These are phyloP conservation scores for Canis aureus DNA, from an alignment of 2,113 vertebrate species.

Conservation along the genomic window DNA sequence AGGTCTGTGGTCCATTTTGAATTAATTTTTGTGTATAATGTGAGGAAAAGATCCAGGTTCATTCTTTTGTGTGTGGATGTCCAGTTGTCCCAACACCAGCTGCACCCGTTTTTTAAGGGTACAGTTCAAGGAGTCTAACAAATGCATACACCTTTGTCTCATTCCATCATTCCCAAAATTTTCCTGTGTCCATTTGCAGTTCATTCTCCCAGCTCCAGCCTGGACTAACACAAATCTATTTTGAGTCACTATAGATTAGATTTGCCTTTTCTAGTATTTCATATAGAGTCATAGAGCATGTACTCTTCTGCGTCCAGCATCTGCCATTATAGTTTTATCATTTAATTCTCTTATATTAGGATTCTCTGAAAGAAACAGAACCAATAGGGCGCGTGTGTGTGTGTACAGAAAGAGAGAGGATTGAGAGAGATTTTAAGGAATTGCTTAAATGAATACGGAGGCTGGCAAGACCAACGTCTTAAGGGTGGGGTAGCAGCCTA, in stretches of 20 bases:
- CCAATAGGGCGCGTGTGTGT: neutral
- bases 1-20: neutral
- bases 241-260: neutral
- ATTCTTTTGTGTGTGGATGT: neutral
- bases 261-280: neutral
- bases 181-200: neutral
- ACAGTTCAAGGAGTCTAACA: neutral
- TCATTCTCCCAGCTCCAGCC: neutral
- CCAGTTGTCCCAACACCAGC: neutral
- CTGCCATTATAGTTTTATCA: neutral
- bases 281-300: neutral
- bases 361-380: neutral
- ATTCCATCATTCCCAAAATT: neutral
- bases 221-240: neutral
- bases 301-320: neutral
- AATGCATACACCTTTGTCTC: neutral
- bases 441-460: neutral
- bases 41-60: neutral
- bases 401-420: neutral
- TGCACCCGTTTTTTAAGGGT: neutral
- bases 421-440: neutral
- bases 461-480: neutral
- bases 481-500: neutral
- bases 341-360: neutral
- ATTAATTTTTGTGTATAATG: neutral